Evolutionary conservation across 1,140 invertebrate genomes (phyloP).

Genomic region (Zaprionus lachaisei): DNA sequence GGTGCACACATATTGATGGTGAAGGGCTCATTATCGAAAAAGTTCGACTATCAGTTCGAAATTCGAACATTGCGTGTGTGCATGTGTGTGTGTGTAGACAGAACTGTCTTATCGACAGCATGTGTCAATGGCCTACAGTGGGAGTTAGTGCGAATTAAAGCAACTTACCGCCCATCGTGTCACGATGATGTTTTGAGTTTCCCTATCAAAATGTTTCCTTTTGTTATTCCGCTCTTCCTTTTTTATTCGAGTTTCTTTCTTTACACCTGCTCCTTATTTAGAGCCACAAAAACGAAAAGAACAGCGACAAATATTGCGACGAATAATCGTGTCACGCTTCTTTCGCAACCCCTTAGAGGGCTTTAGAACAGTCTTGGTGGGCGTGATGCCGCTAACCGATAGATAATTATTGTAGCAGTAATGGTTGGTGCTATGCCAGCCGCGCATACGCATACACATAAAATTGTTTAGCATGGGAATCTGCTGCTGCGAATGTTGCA

Average conservation of each 20-base stretch:
- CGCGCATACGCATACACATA: conserved; percentile 76
- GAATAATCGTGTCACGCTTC: conserved; percentile 51
- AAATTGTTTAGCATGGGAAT: conserved; percentile 72
- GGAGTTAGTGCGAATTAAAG: background rate
- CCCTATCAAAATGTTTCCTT: background rate
- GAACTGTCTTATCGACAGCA: background rate
- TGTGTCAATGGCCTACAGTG: conserved; percentile 10
- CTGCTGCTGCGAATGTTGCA: conserved; percentile 78
- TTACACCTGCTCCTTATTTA: background rate
- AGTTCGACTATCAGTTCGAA: conserved; percentile 9
- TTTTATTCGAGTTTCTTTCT: background rate
- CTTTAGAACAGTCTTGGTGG: conserved; percentile 54
- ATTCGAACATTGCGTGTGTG: conserved; percentile 9
- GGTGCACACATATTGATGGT: conserved; percentile 11
- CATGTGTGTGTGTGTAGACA: background rate
- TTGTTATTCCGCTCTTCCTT: background rate
- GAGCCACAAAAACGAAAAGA: conserved; percentile 56
- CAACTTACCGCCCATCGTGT: conserved; percentile 7
- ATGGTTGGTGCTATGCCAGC: conserved; percentile 57
- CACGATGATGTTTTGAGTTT: conserved; percentile 5
- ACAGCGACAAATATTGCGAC: conserved; percentile 37
- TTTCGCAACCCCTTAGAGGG: conserved; percentile 66
- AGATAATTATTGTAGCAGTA: conserved; percentile 40
- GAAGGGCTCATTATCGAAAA: conserved; percentile 13
- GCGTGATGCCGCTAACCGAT: conserved; percentile 32